Base-by-base conservation (phyloP, 2,113 vertebrate species). In the Macquaria ambigua region DNA sequence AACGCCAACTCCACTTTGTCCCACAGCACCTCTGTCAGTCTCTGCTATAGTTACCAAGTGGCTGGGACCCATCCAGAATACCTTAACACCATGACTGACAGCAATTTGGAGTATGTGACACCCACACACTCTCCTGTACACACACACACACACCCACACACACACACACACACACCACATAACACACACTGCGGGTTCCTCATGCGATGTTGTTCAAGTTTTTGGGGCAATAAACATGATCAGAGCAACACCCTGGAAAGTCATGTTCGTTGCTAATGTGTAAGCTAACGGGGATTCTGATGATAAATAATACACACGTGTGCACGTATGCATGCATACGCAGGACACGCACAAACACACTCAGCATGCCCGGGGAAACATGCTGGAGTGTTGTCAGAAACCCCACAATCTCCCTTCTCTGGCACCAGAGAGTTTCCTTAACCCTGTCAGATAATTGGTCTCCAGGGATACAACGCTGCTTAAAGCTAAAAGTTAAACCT, bases 381-480 rank as follows among this genome's bases (percentile, higher is more conserved):
- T 80, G 78, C 83, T 85, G 81, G 79, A 90, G 90, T 82, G 69
- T 89, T 93, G 93, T 93, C 90, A 91, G 81, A 90, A 48, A 86
- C 80, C 81, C 69, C 72, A 78, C 92, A 88, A 70, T 89, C 85
- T 90, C 81, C 73, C 67, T 78, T 87, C 62, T 59, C 77, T 85
- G 75, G 84, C 84, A 89, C 81, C 56, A 78, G 84, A 89, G 87
- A 81, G 85, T 83, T 93, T 91, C 88, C 85, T 90, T 92, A 87
- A 91, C 90, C 89, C 89, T 92, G 92, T 90, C 90, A 86, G 81
- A 94, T 94, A 95, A 95, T 94, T 95, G 92, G 94, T 93, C 93
- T 94, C 93, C 23, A 56, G 87, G 82, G 93, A 88, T 63, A 79
- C 64, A 43, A 52, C 83, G 67, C 56, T 86, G 91, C 92, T 93